Conservation (phyloP, 1,140 invertebrate genomes). For the Helicoverpa armigera region DNA sequence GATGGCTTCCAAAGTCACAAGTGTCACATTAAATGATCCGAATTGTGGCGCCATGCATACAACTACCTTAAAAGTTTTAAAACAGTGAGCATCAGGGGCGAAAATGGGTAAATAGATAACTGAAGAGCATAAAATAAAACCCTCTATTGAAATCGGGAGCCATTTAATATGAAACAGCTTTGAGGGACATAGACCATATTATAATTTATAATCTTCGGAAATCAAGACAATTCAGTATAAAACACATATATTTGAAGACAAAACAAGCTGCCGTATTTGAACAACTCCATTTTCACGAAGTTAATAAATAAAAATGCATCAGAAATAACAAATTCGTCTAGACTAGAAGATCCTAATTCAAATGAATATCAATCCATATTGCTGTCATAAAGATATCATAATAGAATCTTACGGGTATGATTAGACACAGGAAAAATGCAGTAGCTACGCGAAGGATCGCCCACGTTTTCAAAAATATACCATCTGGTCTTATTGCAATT, state of each 20-base stretch:
- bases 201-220: too few species aligned
- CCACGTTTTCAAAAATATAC: conserved; percentile 81
- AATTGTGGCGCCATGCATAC: conserved; percentile 76
- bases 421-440: conserved; percentile 72
- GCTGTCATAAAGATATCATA: conserved; percentile 21
- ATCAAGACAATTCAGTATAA: too few species aligned
- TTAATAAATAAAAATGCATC: background rate
- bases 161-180: too few species aligned
- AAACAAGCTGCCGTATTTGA: conserved; percentile 7
- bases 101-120: background rate
- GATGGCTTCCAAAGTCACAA: conserved; percentile 74
- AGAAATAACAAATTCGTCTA: background rate
- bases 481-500: conserved; percentile 80
- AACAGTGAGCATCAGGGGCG: background rate
- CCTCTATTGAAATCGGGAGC: too few species aligned
- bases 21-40: conserved; percentile 66
- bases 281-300: background rate
- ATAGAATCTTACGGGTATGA: conserved; percentile 75
- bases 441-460: conserved; percentile 71
- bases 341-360: background rate
- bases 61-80: conserved; percentile 64
- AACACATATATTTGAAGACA: background rate
- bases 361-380: background rate
- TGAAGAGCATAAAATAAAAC: too few species aligned
- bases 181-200: too few species aligned